A percentile compares a stretch with the other conserved stretches of the same genome.
Conservation (phyloP, 2,113 vertebrate species). For the Tinamus guttatus region DNA sequence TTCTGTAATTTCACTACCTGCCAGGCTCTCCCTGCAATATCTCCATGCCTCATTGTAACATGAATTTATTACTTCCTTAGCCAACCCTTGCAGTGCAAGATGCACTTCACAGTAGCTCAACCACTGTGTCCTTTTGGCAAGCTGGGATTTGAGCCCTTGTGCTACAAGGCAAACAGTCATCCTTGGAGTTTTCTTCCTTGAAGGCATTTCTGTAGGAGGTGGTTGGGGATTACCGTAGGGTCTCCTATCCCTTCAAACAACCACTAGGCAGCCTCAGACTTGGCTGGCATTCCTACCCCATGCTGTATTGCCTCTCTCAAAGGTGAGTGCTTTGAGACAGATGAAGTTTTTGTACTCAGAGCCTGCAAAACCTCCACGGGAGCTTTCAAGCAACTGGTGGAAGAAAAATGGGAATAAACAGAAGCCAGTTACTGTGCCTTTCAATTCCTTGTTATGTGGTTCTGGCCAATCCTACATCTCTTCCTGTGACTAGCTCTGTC, state of each 20-base stretch:
- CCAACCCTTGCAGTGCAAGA: neutral
- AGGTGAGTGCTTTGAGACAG: neutral
- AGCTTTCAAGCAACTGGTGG: accelerated
- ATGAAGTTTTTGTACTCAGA: neutral
- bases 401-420: neutral
- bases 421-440: neutral
- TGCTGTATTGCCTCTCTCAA: neutral
- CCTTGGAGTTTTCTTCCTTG: neutral
- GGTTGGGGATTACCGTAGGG: neutral
- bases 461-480: neutral
- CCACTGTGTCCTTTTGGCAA: neutral
- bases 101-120: neutral
- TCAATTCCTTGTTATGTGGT: neutral
- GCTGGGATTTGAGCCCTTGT: neutral
- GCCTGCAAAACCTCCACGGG: neutral
- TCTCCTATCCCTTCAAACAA: neutral
- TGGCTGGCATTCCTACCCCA: neutral
- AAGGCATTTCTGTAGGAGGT: neutral
- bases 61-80: neutral
- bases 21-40: accelerated
- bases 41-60: neutral
- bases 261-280: neutral
- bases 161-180: neutral
- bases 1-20: neutral
- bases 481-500: neutral